Evolutionary conservation across 2,797 vertebrate genomes (phyloP).

Genomic region (Scarus forsteni): DNA sequence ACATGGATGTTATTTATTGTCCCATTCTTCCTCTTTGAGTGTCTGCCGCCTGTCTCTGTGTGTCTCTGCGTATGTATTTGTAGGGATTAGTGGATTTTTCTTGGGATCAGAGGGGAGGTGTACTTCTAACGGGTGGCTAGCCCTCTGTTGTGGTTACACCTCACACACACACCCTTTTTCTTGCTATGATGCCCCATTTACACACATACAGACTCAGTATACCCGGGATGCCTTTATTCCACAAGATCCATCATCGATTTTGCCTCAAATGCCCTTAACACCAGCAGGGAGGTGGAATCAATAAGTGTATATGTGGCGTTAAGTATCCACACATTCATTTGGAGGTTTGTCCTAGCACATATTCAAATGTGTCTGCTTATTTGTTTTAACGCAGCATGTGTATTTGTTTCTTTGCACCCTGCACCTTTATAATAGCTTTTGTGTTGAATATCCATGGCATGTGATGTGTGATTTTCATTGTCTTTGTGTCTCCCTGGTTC

Average conservation of each 20-base stretch:
- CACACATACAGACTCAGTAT: slow-evolving; percentile 21
- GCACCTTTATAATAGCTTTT: background rate
- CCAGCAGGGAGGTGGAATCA: slow-evolving; percentile 29
- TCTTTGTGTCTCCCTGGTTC: slow-evolving; percentile 7
- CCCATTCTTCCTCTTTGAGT: slow-evolving; percentile 9
- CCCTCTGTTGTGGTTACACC: slow-evolving; percentile 48
- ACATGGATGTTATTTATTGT: slow-evolving; percentile 21
- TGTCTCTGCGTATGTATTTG: slow-evolving; percentile 15
- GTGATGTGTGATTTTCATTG: background rate
- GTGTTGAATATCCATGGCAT: background rate
- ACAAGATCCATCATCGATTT: slow-evolving; percentile 61
- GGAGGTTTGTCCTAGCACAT: background rate
- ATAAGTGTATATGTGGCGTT: background rate
- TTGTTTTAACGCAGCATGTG: background rate
- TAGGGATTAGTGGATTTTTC: slow-evolving; percentile 65
- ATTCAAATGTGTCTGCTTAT: background rate
- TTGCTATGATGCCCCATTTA: slow-evolving; percentile 2
- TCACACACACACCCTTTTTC: slow-evolving; percentile 7
- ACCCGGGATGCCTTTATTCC: slow-evolving; percentile 51
- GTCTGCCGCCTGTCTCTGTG: background rate
- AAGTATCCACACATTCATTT: slow-evolving; percentile 1
- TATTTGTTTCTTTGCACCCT: background rate
- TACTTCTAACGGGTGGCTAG: slow-evolving; percentile 60
- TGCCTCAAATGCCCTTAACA: slow-evolving; percentile 43
- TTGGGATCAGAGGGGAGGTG: slow-evolving; percentile 66